Percentiles rank a stretch among this genome's conserved stretches.
Conservation (phyloP, 2,888 invertebrate genomes). For the Emesis castigata region DNA sequence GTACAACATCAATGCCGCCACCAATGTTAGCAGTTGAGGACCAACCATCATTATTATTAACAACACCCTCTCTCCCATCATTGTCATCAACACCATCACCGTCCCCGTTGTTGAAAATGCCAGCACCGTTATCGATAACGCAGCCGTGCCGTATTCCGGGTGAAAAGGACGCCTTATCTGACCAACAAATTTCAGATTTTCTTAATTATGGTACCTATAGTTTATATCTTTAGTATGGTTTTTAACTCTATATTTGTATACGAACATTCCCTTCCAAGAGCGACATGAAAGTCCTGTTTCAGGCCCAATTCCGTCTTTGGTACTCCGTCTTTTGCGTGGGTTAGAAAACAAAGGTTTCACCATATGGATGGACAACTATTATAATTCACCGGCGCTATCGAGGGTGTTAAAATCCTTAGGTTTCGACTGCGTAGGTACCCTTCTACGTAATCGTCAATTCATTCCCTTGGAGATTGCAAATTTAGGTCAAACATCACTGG, state of each 20-base stretch:
- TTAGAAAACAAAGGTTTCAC: slow-evolving; percentile 16
- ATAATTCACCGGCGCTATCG: slow-evolving; percentile 62
- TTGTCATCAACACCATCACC: too few species aligned
- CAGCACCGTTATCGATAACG: too few species aligned
- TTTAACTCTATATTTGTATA: not conserved
- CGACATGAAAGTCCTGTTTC: not conserved
- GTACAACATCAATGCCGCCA: too few species aligned
- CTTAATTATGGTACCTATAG: not conserved
- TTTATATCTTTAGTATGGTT: too few species aligned
- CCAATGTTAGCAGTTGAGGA: too few species aligned
- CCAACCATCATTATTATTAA: too few species aligned
- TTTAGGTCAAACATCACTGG: slow-evolving; percentile 33
- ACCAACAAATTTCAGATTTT: not conserved
- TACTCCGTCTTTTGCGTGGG: slow-evolving; percentile 4
- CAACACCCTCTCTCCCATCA: too few species aligned
- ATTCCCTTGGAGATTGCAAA: slow-evolving; percentile 45
- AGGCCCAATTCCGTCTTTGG: not conserved
- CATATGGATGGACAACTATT: slow-evolving; percentile 30
- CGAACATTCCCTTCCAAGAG: not conserved
- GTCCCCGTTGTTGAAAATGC: too few species aligned
- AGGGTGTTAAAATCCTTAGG: slow-evolving; percentile 58
- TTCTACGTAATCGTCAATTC: slow-evolving; percentile 53
- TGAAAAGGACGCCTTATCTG: too few species aligned
- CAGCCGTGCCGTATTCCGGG: too few species aligned
- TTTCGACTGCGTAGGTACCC: slow-evolving; percentile 66